These are phyloP conservation scores for Drosophila subquinaria DNA, from an alignment of 2,888 invertebrate genomes.

Conservation along the genomic window DNA sequence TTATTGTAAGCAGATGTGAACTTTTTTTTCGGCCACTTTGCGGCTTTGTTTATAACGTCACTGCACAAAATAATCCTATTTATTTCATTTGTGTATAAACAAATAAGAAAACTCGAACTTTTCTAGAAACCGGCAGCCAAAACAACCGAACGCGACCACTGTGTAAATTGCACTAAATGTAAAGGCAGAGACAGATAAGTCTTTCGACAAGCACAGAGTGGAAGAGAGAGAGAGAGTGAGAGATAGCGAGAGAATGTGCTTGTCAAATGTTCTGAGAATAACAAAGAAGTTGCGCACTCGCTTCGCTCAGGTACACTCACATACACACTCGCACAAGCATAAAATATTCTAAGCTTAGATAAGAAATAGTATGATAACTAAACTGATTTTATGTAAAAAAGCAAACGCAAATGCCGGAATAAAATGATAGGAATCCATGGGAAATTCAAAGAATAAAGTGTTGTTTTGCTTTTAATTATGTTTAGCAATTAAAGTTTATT, in stretches of 20 bases:
- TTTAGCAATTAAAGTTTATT: not conserved
- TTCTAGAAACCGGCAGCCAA: not conserved
- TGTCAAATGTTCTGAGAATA: constrained; percentile 14
- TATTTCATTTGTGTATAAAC: constrained; percentile 47
- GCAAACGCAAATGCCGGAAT: not conserved
- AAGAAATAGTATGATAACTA: constrained; percentile 19
- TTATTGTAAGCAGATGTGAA: constrained; percentile 34
- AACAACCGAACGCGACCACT: constrained; percentile 41
- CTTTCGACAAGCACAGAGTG: constrained; percentile 9
- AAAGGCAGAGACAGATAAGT: constrained; percentile 29
- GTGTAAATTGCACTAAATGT: constrained; percentile 41
- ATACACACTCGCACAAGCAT: not conserved
- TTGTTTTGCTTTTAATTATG: not conserved
- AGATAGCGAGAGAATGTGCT: constrained; percentile 13
- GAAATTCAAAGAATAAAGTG: not conserved
- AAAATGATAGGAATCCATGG: not conserved
- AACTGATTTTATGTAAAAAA: constrained; percentile 10
- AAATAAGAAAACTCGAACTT: constrained; percentile 21
- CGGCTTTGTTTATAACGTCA: constrained; percentile 51
- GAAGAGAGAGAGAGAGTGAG: constrained; percentile 1
- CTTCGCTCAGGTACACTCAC: constrained; percentile 21
- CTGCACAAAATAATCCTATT: constrained; percentile 27
- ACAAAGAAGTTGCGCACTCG: constrained; percentile 12
- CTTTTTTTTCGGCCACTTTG: constrained; percentile 22
- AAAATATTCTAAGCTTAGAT: constrained; percentile 38